Conservation (phyloP, 1,140 invertebrate species). For the Ostrea denselamellosa region DNA sequence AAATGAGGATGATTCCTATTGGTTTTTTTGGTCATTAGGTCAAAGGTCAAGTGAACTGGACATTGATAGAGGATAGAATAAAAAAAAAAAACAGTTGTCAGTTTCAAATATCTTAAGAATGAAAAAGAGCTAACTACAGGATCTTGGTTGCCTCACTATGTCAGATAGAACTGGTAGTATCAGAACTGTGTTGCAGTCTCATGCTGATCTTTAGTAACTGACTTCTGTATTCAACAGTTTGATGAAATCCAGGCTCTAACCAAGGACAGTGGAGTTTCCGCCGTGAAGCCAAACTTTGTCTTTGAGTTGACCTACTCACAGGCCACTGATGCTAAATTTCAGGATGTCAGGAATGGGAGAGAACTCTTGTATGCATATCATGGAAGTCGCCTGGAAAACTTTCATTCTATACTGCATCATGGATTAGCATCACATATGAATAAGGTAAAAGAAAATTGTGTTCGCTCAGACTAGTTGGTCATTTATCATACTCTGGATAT, state of each 20-base stretch:
- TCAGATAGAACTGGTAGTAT: no score
- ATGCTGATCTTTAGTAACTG: neutral
- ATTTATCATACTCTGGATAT: no score
- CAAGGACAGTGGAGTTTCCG: constrained; percentile 69
- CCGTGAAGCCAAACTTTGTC: constrained; percentile 73
- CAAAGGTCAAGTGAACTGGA: no score
- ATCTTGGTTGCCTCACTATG: no score
- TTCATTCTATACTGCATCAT: constrained; percentile 89
- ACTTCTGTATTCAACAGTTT: constrained; percentile 63
- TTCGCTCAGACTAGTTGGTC: no score
- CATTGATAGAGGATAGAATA: no score
- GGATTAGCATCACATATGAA: constrained; percentile 88
- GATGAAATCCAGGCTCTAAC: constrained; percentile 76
- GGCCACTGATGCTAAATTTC: constrained; percentile 70
- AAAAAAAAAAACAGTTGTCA: no score
- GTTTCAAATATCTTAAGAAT: no score
- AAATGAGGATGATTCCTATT: no score
- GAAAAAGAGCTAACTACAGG: no score
- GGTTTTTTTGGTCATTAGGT: no score
- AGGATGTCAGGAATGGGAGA: constrained; percentile 77
- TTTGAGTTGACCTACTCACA: constrained; percentile 75
- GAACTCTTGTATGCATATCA: constrained; percentile 86
- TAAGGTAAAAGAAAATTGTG: constrained; percentile 81
- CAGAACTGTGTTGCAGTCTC: neutral
- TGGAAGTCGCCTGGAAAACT: constrained; percentile 89